Evolutionary conservation across 2,888 invertebrate species (phyloP).

Genomic region (Drosophila koepferae): DNA sequence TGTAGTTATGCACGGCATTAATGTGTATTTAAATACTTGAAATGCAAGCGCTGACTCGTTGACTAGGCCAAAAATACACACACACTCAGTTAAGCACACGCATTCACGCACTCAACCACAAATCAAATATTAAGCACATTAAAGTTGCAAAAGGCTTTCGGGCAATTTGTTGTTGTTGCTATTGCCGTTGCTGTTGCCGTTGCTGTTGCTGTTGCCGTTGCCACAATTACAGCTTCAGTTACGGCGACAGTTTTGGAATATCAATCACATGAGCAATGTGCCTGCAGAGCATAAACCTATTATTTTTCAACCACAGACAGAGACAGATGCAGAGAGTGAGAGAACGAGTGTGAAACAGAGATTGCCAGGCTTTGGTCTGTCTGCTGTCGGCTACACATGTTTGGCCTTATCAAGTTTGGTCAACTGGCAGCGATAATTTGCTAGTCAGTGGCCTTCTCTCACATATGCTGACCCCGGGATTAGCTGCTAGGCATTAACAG

Average conservation of each 20-base stretch:
- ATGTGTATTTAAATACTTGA: constrained; percentile 4
- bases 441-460: constrained; percentile 27
- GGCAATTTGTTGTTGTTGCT: constrained; percentile 25
- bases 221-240: constrained; percentile 47
- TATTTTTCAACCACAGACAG: constrained; percentile 59
- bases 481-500: constrained; percentile 57
- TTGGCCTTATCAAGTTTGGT: constrained; percentile 56
- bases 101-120: background rate
- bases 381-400: constrained; percentile 45
- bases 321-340: background rate
- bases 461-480: constrained; percentile 48
- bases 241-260: constrained; percentile 66
- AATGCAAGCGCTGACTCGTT: background rate
- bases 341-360: background rate
- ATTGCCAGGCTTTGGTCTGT: constrained; percentile 23
- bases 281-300: constrained; percentile 68
- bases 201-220: constrained; percentile 28
- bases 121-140: constrained; percentile 58
- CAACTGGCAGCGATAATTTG: constrained; percentile 70
- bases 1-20: background rate
- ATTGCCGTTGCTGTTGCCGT: constrained; percentile 19
- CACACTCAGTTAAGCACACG: background rate
- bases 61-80: background rate
- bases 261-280: constrained; percentile 70
- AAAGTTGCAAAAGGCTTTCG: constrained; percentile 49